Evolutionary conservation across 2,888 invertebrate genomes (phyloP).

Genomic region (Seira ritae): DNA sequence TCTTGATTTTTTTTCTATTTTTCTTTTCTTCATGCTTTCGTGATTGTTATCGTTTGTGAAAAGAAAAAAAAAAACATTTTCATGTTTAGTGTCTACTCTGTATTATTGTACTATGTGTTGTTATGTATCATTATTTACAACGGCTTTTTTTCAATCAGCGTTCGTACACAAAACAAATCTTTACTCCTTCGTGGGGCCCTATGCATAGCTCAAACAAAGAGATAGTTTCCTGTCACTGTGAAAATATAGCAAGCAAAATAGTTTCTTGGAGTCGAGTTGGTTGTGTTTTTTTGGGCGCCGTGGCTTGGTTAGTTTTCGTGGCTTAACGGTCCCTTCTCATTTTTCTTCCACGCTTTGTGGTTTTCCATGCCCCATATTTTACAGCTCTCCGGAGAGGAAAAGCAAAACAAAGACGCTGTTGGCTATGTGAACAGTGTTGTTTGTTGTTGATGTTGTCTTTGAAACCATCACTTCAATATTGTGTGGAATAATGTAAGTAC

Average conservation of each 20-base stretch:
- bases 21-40: too few relatives aligned
- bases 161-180: neutral
- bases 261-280: neutral
- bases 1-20: too few relatives aligned
- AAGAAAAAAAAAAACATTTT: too few relatives aligned
- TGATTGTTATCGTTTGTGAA: too few relatives aligned
- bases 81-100: too few relatives aligned
- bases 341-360: neutral
- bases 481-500: too few relatives aligned
- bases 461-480: too few relatives aligned
- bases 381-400: neutral
- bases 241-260: neutral
- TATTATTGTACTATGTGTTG: too few relatives aligned
- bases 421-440: too few relatives aligned
- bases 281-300: neutral
- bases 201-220: neutral
- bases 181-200: neutral
- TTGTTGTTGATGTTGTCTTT: too few relatives aligned
- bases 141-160: too few relatives aligned
- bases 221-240: neutral
- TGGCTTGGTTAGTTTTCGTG: neutral
- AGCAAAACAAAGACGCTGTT: neutral
- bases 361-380: conserved; percentile 4
- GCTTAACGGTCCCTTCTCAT: neutral
- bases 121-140: too few relatives aligned